Evolutionary conservation across 2,888 invertebrate genomes (phyloP).

Genomic region (Tubiluchus corallicola): DNA sequence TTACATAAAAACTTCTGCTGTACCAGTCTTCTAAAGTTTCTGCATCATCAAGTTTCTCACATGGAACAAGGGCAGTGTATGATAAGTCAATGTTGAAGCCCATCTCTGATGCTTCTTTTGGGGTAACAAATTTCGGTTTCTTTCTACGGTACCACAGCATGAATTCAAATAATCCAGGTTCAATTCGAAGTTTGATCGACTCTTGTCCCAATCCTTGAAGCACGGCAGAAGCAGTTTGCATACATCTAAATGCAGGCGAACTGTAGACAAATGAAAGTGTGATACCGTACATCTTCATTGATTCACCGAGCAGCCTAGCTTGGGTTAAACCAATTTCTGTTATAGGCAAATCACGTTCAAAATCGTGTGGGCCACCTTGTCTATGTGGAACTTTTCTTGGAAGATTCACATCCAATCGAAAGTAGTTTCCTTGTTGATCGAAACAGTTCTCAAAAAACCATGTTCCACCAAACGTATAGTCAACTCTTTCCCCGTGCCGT

Average conservation of each 20-base stretch:
- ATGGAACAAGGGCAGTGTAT: conserved; percentile 42
- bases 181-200: conserved; percentile 35
- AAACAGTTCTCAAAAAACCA: conserved; percentile 71
- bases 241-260: conserved; percentile 72
- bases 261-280: conserved; percentile 55
- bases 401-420: conserved; percentile 76
- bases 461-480: conserved; percentile 65
- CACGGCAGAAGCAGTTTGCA: conserved; percentile 51
- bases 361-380: conserved; percentile 47
- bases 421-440: conserved; percentile 46
- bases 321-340: conserved; percentile 73
- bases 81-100: conserved; percentile 54
- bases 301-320: conserved; percentile 63
- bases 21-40: conserved; percentile 51
- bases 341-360: conserved; percentile 65
- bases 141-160: conserved; percentile 68
- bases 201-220: conserved; percentile 38
- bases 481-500: conserved; percentile 83
- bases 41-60: conserved; percentile 24
- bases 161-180: conserved; percentile 86
- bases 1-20: conserved; percentile 39
- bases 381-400: conserved; percentile 56
- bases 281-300: conserved; percentile 47
- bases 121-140: conserved; percentile 55
- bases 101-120: conserved; percentile 45